Evolutionary conservation across 2,113 vertebrate genomes (phyloP).

Genomic region (Xiphorhynchus elegans): DNA sequence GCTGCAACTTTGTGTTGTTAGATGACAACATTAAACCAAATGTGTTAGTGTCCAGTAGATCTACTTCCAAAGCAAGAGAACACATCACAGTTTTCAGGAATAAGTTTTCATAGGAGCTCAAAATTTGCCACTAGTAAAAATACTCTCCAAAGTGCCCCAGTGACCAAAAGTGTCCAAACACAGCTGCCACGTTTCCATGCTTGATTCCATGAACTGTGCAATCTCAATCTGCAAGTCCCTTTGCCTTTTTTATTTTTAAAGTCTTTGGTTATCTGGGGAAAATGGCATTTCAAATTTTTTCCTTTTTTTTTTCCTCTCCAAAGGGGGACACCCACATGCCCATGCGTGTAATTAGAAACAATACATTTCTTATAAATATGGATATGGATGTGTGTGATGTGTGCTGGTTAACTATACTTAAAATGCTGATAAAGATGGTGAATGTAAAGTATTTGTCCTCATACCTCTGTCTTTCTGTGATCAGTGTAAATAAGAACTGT

Average conservation of each 20-base stretch:
- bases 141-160: neutral
- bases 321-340: neutral
- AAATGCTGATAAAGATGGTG: constrained; percentile 40
- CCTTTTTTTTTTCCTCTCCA: neutral
- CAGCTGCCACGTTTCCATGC: neutral
- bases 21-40: neutral
- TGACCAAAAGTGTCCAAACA: neutral
- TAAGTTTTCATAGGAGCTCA: neutral
- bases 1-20: constrained; percentile 23
- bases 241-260: neutral
- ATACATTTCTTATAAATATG: constrained; percentile 47
- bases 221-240: neutral
- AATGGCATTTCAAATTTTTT: neutral
- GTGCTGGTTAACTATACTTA: constrained; percentile 19
- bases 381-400: constrained; percentile 2
- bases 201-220: neutral
- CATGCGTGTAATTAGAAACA: neutral
- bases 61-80: constrained; percentile 8
- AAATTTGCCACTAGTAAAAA: neutral
- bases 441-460: constrained; percentile 54
- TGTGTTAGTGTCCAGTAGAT: neutral
- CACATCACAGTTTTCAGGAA: neutral
- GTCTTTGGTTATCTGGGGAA: constrained; percentile 20
- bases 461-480: constrained; percentile 49
- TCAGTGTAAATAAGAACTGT: constrained; percentile 65